These are phyloP conservation scores for Sebastes variabilis DNA, from an alignment of 2,797 vertebrate species.

Conservation along the genomic window DNA sequence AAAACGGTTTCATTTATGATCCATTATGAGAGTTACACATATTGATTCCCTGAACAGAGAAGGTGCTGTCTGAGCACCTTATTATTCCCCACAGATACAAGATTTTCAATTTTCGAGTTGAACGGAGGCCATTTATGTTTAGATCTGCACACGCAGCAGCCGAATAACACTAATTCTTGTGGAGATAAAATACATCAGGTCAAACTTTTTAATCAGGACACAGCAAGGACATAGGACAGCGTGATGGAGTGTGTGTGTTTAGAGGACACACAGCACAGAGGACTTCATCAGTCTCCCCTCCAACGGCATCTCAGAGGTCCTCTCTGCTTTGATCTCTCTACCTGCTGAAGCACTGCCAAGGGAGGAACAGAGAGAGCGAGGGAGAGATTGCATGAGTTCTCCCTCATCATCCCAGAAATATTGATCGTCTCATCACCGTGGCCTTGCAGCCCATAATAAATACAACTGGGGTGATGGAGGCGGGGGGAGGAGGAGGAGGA, in stretches of 20 bases:
- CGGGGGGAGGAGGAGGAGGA: background rate
- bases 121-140: constrained; percentile 21
- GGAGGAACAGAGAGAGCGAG: constrained; percentile 61
- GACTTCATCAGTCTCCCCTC: constrained; percentile 78
- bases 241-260: constrained; percentile 78
- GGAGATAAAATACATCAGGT: constrained; percentile 69
- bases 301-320: constrained; percentile 77
- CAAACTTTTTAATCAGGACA: constrained; percentile 82
- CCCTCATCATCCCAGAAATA: constrained; percentile 81
- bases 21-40: constrained; percentile 6
- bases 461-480: constrained; percentile 73
- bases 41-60: constrained; percentile 25
- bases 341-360: constrained; percentile 79
- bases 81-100: background rate
- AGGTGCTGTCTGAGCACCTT: background rate
- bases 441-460: constrained; percentile 83
- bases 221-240: constrained; percentile 72
- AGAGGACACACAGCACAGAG: constrained; percentile 74
- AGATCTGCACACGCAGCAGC: constrained; percentile 16
- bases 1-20: constrained; percentile 14
- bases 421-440: constrained; percentile 80
- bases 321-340: constrained; percentile 78
- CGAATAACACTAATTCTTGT: constrained; percentile 63
- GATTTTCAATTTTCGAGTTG: constrained; percentile 2
- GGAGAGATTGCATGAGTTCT: constrained; percentile 71